Evolutionary conservation across 1,140 invertebrate genomes (phyloP).

Genomic region (Drosophila kurseongensis): DNA sequence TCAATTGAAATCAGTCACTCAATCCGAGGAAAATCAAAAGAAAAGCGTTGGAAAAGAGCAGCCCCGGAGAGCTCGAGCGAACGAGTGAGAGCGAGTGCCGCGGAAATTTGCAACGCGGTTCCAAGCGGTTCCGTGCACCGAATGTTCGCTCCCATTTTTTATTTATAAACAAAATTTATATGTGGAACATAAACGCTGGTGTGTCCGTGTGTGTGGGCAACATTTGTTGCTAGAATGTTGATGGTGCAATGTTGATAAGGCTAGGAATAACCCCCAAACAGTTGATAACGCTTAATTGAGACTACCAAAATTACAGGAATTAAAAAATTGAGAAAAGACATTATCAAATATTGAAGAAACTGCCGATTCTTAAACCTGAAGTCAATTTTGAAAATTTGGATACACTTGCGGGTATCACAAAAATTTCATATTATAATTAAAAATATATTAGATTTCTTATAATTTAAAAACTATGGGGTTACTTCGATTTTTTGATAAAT

Average conservation of each 20-base stretch:
- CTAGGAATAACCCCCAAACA: conserved; percentile 7
- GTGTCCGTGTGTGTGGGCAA: conserved; percentile 24
- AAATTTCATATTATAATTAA: too few relatives aligned
- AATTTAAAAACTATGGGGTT: too few relatives aligned
- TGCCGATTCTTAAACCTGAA: too few relatives aligned
- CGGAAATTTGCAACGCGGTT: conserved; percentile 75
- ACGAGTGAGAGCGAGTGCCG: conserved; percentile 24
- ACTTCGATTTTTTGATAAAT: too few relatives aligned
- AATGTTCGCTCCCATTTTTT: conserved; percentile 75
- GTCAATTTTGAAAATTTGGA: too few relatives aligned
- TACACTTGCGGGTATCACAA: too few relatives aligned
- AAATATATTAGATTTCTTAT: too few relatives aligned
- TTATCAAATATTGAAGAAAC: too few relatives aligned
- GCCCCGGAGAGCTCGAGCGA: conserved; percentile 24
- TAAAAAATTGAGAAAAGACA: too few relatives aligned
- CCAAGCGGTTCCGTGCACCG: conserved; percentile 83
- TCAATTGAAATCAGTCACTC: conserved; percentile 71
- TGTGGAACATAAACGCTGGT: conserved; percentile 68
- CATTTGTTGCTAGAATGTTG: conserved; percentile 47
- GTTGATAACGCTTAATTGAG: neutral
- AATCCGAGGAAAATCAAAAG: conserved; percentile 69
- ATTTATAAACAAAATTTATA: conserved; percentile 76
- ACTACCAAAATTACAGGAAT: too few relatives aligned
- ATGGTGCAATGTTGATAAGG: conserved; percentile 59
- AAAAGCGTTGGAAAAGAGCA: conserved; percentile 56